A percentile compares a stretch with the other conserved stretches of the same genome.
phyloP scores from a whole-genome alignment of 2,888 invertebrate genomes.

The Pasiphila rectangulata region DNA sequence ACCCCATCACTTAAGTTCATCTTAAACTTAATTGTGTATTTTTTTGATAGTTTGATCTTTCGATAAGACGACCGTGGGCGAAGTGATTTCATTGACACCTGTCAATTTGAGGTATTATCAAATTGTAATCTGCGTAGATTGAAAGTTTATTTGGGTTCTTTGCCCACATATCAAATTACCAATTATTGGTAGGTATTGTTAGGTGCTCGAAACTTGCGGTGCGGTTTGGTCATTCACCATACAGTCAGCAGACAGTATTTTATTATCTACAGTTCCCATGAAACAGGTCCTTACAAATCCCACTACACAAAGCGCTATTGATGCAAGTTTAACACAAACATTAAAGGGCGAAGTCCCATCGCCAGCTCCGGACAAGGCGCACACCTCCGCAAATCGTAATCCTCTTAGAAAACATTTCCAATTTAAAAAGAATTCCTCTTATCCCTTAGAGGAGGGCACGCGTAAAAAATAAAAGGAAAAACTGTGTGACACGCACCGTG shows the following conservation, averaged over 20 bases:
- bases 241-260: too few species aligned
- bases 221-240: too few species aligned
- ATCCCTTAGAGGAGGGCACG: slow-evolving; percentile 75
- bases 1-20: neutral
- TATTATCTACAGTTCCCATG: too few species aligned
- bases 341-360: slow-evolving; percentile 63
- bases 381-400: slow-evolving; percentile 79
- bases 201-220: too few species aligned
- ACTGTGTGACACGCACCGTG: slow-evolving; percentile 66
- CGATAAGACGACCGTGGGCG: slow-evolving; percentile 34
- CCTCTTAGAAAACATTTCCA: slow-evolving; percentile 82
- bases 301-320: slow-evolving; percentile 48
- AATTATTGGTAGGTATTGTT: too few species aligned
- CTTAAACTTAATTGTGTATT: neutral
- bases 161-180: neutral
- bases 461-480: slow-evolving; percentile 80
- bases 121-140: too few species aligned
- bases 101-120: too few species aligned
- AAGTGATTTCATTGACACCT: slow-evolving; percentile 30
- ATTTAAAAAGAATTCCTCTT: slow-evolving; percentile 81
- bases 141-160: neutral
- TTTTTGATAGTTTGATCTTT: too few species aligned
- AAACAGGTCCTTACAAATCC: slow-evolving; percentile 28
- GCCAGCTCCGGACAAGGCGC: slow-evolving; percentile 50
- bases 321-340: slow-evolving; percentile 63